Evolutionary conservation across 2,797 vertebrate species (phyloP).

Genomic region (Phylloscopus collybita): DNA sequence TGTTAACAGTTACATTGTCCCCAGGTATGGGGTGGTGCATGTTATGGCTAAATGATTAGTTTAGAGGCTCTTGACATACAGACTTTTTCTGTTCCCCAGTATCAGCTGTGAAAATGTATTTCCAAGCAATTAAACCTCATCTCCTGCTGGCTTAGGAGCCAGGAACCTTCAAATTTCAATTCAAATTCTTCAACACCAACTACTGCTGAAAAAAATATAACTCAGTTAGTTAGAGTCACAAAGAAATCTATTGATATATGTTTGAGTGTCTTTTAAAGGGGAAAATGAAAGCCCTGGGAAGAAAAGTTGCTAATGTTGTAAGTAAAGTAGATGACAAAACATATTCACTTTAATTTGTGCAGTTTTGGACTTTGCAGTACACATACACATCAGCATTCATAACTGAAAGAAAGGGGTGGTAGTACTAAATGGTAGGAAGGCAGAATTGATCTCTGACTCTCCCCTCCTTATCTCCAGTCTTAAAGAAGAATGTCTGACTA

Average conservation of each 20-base stretch:
- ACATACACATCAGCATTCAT: neutral
- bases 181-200: conserved; percentile 79
- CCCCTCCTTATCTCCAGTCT: neutral
- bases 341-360: conserved; percentile 36
- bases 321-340: conserved; percentile 52
- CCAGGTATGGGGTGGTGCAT: conserved; percentile 67
- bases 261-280: conserved; percentile 59
- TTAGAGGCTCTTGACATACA: conserved; percentile 75
- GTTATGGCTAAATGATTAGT: conserved; percentile 79
- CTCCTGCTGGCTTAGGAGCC: conserved; percentile 78
- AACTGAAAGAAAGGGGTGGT: neutral
- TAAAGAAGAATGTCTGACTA: neutral
- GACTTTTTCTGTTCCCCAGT: conserved; percentile 72
- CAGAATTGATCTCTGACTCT: neutral
- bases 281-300: conserved; percentile 9
- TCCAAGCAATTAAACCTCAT: conserved; percentile 81
- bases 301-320: conserved; percentile 46
- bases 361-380: conserved; percentile 16
- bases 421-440: neutral
- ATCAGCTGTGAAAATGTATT: conserved; percentile 81
- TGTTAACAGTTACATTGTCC: conserved; percentile 75
- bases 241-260: conserved; percentile 76
- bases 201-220: conserved; percentile 41
- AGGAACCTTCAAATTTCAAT: conserved; percentile 77
- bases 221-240: conserved; percentile 68